A percentile compares a stretch with the other conserved stretches of the same genome.
These are phyloP conservation scores for Hetaerina americana DNA, from an alignment of 1,140 invertebrate species.

Conservation along the genomic window DNA sequence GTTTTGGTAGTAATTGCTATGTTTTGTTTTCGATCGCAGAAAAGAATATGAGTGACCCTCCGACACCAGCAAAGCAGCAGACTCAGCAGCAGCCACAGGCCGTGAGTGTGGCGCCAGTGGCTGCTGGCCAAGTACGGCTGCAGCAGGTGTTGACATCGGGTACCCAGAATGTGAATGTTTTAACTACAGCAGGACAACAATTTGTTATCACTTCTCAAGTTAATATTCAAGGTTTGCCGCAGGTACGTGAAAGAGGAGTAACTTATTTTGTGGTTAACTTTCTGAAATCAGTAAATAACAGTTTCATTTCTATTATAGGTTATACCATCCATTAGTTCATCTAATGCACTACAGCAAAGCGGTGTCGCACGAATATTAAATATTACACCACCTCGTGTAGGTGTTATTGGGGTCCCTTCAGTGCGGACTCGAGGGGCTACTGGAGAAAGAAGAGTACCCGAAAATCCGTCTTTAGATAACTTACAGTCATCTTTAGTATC, in stretches of 20 bases:
- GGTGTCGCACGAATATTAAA: constrained; percentile 33
- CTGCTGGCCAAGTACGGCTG: constrained; percentile 27
- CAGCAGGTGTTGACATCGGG: constrained; percentile 32
- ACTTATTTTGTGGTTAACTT: not conserved
- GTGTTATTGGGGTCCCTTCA: constrained; percentile 23
- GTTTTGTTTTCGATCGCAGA: not conserved
- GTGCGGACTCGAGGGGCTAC: not conserved
- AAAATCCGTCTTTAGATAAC: not conserved
- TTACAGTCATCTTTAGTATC: not conserved
- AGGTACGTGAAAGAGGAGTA: constrained; percentile 20
- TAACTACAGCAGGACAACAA: constrained; percentile 32
- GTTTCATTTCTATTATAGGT: constrained; percentile 22
- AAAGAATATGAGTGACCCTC: constrained; percentile 33
- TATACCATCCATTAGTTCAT: constrained; percentile 25
- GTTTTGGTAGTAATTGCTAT: not conserved
- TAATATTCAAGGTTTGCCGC: constrained; percentile 28
- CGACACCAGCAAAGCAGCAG: constrained; percentile 15
- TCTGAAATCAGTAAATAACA: not conserved
- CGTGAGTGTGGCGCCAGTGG: constrained; percentile 24
- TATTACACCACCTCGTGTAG: constrained; percentile 27
- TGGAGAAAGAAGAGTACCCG: not conserved
- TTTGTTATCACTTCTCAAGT: constrained; percentile 34
- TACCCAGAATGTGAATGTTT: constrained; percentile 29
- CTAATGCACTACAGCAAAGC: constrained; percentile 28
- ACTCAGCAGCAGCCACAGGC: constrained; percentile 5